Evolutionary conservation across 2,797 vertebrate genomes (phyloP).

Genomic region (Halcyon smyrnensis): DNA sequence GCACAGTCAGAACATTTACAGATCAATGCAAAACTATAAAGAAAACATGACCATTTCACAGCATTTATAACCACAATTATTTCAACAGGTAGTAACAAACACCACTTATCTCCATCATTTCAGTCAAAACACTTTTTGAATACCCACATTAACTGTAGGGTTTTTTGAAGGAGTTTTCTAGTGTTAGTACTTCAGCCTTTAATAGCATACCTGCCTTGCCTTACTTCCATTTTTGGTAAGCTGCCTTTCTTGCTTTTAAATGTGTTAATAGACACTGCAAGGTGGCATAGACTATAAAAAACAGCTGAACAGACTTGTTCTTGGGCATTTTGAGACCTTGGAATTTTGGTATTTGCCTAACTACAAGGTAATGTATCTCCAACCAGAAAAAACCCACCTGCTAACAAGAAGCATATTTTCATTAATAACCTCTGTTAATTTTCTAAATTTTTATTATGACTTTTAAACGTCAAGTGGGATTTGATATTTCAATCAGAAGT

Average conservation of each 20-base stretch:
- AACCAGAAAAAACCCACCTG: not conserved
- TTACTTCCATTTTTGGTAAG: not conserved
- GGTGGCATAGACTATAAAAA: slow-evolving; percentile 58
- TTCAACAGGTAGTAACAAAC: not conserved
- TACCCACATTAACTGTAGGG: accelerated
- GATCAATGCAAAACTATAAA: not conserved
- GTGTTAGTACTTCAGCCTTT: not conserved
- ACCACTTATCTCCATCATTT: not conserved
- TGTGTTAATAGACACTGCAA: slow-evolving; percentile 27
- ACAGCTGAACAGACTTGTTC: not conserved
- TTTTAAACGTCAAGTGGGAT: not conserved
- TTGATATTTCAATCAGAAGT: not conserved
- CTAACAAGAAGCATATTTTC: not conserved
- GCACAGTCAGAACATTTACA: not conserved
- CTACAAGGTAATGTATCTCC: not conserved
- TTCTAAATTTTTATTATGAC: not conserved
- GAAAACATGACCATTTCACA: not conserved
- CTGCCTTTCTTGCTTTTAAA: not conserved
- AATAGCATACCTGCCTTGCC: not conserved
- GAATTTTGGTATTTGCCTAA: not conserved
- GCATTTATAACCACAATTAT: not conserved
- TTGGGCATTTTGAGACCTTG: not conserved
- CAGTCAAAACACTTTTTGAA: not conserved
- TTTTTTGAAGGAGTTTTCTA: not conserved
- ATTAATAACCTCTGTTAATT: not conserved